Evolutionary conservation across 2,797 vertebrate species (phyloP), one percentile per base, ranked within the genome.

Genomic region (Sebastiscus tertius): DNA sequence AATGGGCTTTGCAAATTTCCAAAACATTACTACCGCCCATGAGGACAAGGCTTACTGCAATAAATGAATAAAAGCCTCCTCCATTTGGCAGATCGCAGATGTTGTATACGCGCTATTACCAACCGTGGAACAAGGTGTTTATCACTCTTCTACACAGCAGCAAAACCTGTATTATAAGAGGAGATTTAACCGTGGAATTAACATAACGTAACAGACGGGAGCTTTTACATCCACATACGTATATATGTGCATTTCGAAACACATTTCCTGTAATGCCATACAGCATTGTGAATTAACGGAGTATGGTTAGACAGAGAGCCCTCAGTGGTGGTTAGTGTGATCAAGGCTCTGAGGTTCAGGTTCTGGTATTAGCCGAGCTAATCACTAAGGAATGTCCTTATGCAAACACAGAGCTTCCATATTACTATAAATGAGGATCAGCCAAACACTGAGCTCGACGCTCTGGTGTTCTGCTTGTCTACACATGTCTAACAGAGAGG

Each of bases 371-470:
- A 92, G 86, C 74, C 71, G 64, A 90, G 85, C 87, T 93, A 94
- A 95, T 93, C 91, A 90, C 83, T 66, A 72, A 95, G 88, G 94
- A 96, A 96, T 93, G 93, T 85, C 90, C 80, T 93, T 81, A 77
- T 77, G 81, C 88, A 95, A 95, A 96, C 92, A 94, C 67, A 87
- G 83, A 69, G 87, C 90, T 87, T 80, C 83, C 86, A 87, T 86
- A 92, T 92, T 90, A 93, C 92, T 94, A 92, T 90, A 95, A 93
- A 94, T 91, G 90, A 92, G 88, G 86, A 91, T 92, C 75, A 81
- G 83, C 75, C 87, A 82, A 89, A 87, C 74, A 87, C 87, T 88
- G 81, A 84, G 92, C 92, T 92, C 36, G 66, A 86, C 83, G 82
- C 75, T 85, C 82, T 67, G 76, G 61, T 83, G 89, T 81, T 87